Conservation (phyloP, 1,140 invertebrate genomes). For the Pristionchus pacificus region DNA sequence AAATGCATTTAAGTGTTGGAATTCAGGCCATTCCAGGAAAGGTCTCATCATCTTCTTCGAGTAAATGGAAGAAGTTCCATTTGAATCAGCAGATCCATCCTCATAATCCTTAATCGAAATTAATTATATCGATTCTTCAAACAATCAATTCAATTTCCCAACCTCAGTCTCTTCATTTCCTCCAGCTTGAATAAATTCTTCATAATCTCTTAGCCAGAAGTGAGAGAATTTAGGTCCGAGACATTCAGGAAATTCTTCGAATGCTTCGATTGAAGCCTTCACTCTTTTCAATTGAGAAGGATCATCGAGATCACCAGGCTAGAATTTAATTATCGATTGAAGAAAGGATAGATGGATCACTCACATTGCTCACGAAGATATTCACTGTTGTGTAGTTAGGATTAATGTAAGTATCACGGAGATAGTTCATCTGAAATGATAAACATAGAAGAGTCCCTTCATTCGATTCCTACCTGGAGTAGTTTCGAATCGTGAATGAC, state of each 20-base stretch:
- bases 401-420: conserved; percentile 42
- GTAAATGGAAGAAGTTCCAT: no score
- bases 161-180: neutral
- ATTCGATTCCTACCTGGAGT: conserved; percentile 34
- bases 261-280: conserved; percentile 33
- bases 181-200: conserved; percentile 25
- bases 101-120: no score
- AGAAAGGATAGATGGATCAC: neutral
- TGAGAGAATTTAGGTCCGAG: conserved; percentile 45
- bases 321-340: neutral
- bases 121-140: neutral
- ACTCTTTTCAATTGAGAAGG: conserved; percentile 24
- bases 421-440: conserved; percentile 43
- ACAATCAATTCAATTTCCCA: neutral
- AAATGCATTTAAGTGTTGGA: conserved; percentile 49
- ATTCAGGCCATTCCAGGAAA: conserved; percentile 49
- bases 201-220: conserved; percentile 46
- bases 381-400: conserved; percentile 44
- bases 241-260: conserved; percentile 41
- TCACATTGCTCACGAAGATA: conserved; percentile 44
- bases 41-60: conserved; percentile 28
- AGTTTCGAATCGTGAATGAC: conserved; percentile 55
- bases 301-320: conserved; percentile 37
- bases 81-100: no score
- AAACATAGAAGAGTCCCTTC: neutral